Conservation (phyloP, 2,797 vertebrate genomes). For the Percopsis omiscomaycus region DNA sequence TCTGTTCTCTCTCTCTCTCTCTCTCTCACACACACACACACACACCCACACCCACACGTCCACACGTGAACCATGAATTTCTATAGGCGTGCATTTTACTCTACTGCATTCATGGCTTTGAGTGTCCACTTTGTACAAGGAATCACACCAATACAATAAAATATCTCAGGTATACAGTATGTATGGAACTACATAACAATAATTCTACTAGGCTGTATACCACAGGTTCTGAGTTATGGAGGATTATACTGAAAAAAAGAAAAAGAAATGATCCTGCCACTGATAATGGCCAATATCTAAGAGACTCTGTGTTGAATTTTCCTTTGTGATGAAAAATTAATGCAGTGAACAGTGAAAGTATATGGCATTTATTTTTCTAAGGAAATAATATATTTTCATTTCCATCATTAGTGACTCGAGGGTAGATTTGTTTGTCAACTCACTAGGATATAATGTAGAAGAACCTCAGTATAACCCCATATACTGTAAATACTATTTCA, state of each 20-base stretch:
- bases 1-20: no score
- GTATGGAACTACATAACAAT: neutral
- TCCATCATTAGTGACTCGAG: neutral
- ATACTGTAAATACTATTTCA: conserved; percentile 1
- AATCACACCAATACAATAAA: neutral
- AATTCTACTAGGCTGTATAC: no score
- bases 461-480: no score
- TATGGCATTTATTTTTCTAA: neutral
- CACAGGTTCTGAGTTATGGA: neutral
- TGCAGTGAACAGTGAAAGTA: neutral
- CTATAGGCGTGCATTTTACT: no score
- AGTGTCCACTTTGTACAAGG: no score
- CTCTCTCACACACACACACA: no score
- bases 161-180: neutral
- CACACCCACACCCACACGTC: no score
- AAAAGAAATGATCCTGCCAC: neutral
- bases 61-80: no score
- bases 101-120: no score
- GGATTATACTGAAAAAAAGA: neutral
- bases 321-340: neutral
- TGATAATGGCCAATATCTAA: conserved; percentile 1
- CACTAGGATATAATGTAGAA: no score
- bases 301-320: neutral
- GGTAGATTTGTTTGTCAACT: neutral
- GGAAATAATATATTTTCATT: neutral